These are phyloP conservation scores for Eubasilissa splendida DNA, from an alignment of 2,888 invertebrate species.

Conservation along the genomic window DNA sequence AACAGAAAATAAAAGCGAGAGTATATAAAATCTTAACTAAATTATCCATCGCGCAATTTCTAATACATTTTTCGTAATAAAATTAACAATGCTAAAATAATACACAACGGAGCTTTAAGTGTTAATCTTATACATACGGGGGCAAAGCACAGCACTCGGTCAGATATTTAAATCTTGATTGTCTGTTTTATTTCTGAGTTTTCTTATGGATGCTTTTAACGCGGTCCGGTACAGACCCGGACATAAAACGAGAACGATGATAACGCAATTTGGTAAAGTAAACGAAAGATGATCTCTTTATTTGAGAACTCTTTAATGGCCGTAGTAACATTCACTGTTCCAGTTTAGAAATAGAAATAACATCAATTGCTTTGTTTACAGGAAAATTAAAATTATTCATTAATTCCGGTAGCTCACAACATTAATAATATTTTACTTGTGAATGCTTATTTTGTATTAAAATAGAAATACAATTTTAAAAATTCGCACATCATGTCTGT, in stretches of 20 bases:
- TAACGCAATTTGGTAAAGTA: slow-evolving; percentile 25
- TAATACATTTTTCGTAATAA: too few species aligned
- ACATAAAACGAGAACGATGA: slow-evolving; percentile 11
- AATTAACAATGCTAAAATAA: too few species aligned
- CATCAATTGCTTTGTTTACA: neutral
- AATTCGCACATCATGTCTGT: too few species aligned
- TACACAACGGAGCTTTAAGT: too few species aligned
- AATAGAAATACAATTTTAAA: too few species aligned
- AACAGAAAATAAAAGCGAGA: too few species aligned
- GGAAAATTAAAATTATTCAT: neutral
- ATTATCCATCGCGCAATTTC: too few species aligned
- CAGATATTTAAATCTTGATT: slow-evolving; percentile 30
- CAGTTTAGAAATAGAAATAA: neutral
- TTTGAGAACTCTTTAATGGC: slow-evolving; percentile 15
- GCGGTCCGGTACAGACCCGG: neutral
- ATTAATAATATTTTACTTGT: too few species aligned
- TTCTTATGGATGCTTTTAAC: slow-evolving; percentile 39
- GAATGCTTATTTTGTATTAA: too few species aligned
- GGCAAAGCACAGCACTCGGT: slow-evolving; percentile 8
- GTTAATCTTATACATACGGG: too few species aligned
- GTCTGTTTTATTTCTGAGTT: slow-evolving; percentile 41
- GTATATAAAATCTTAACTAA: too few species aligned
- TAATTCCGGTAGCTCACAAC: too few species aligned
- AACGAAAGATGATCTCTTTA: slow-evolving; percentile 26
- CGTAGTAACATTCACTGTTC: neutral